Conservation (phyloP, 2,113 vertebrate genomes). For the Thryonomys swinderianus region DNA sequence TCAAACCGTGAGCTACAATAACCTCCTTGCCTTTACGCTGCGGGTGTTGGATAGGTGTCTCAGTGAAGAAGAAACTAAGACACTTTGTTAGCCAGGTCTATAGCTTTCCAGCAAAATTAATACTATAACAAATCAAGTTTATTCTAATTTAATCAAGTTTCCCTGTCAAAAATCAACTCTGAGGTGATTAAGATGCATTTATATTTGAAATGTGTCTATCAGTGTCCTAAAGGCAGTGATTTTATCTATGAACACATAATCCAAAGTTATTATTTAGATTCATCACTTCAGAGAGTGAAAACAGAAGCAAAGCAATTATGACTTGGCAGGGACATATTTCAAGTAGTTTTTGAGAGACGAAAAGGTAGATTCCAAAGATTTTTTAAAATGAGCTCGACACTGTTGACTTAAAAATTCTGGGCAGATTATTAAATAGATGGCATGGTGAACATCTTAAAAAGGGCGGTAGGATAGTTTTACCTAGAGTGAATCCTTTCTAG, state of each 20-base stretch:
- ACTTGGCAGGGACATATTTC: slow-evolving; percentile 27
- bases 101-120: slow-evolving; percentile 19
- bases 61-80: background rate
- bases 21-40: background rate
- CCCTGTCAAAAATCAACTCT: background rate
- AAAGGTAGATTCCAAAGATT: background rate
- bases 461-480: background rate
- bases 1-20: background rate
- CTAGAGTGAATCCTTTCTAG: background rate
- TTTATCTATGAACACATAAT: background rate
- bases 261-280: background rate
- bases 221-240: background rate
- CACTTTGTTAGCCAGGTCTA: background rate
- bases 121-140: background rate
- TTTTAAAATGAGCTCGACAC: background rate
- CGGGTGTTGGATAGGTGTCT: background rate
- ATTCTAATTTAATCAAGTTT: slow-evolving; percentile 36
- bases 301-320: background rate
- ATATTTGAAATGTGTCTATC: background rate
- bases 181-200: background rate
- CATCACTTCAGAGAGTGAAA: slow-evolving; percentile 3
- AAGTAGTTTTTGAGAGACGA: slow-evolving; percentile 23
- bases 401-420: background rate
- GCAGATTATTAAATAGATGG: background rate
- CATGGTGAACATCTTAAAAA: background rate